phyloP scores from a whole-genome alignment of 2,888 invertebrate genomes.

The Spisula subtruncata region DNA sequence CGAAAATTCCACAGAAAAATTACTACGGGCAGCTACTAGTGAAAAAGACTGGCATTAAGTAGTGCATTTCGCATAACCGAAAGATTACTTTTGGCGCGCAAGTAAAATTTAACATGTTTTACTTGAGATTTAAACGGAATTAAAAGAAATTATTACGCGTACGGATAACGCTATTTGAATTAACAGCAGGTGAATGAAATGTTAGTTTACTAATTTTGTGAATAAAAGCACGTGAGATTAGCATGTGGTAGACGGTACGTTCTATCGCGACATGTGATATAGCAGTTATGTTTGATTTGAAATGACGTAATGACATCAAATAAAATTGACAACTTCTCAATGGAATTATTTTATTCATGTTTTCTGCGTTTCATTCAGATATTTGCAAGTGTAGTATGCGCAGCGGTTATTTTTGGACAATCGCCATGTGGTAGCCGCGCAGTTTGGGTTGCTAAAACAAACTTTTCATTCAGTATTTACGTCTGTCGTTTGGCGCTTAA shows the following conservation, averaged over 20 bases:
- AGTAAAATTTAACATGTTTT: background rate
- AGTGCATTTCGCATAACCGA: too few relatives aligned
- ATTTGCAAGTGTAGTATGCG: conserved; percentile 2
- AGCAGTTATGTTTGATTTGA: background rate
- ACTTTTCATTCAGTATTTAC: background rate
- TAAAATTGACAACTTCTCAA: background rate
- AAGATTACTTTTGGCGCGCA: background rate
- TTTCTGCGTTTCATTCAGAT: background rate
- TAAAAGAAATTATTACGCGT: background rate
- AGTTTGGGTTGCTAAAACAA: background rate
- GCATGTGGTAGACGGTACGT: background rate
- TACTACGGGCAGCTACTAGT: too few relatives aligned
- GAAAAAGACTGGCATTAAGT: too few relatives aligned
- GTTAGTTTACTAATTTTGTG: background rate
- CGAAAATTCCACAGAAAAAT: too few relatives aligned
- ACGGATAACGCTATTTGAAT: background rate
- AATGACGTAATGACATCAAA: background rate
- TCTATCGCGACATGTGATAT: background rate
- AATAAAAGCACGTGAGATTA: background rate
- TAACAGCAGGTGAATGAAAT: background rate
- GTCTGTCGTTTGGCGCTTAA: background rate
- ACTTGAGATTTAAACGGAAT: background rate
- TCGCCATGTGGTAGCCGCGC: background rate
- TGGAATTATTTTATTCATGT: conserved; percentile 25
- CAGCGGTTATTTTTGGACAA: background rate